A percentile compares a stretch with the other conserved stretches of the same genome.
phyloP scores from a whole-genome alignment of 92 coral and sea anemone species.

The Pocillopora grandis region DNA sequence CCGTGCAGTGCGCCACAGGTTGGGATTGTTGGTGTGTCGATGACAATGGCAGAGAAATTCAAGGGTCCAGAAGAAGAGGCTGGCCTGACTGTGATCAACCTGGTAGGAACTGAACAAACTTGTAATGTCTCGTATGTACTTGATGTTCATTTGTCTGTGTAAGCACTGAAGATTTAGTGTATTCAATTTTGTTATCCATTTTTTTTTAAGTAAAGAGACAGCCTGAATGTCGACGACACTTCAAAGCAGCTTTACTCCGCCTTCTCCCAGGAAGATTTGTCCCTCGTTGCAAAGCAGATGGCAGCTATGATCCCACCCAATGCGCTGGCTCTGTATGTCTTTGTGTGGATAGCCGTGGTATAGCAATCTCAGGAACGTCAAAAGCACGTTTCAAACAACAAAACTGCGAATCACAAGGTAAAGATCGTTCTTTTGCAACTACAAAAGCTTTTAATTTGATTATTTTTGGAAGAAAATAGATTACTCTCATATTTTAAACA shows the following conservation, averaged over 20 bases:
- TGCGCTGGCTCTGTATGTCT: constrained; percentile 84
- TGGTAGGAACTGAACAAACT: constrained; percentile 38
- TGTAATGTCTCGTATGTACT: not conserved
- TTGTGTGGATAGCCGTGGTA: constrained; percentile 87
- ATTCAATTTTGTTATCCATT: not conserved
- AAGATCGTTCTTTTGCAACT: not conserved
- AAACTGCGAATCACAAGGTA: constrained; percentile 71
- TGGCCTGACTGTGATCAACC: constrained; percentile 88
- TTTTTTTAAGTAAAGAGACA: constrained; percentile 12
- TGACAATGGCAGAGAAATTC: constrained; percentile 85
- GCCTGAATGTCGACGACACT: constrained; percentile 71
- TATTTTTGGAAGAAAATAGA: not conserved
- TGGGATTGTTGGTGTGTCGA: constrained; percentile 98
- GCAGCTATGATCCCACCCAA: constrained; percentile 73
- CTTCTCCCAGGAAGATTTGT: constrained; percentile 87
- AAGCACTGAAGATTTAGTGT: too few relatives aligned
- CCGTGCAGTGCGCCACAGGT: constrained; percentile 90
- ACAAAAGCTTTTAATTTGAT: too few relatives aligned
- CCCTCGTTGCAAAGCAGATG: constrained; percentile 81
- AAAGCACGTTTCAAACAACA: constrained; percentile 72
- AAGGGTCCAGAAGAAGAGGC: constrained; percentile 75
- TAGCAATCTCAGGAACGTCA: constrained; percentile 82
- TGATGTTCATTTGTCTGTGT: too few relatives aligned
- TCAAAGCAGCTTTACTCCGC: constrained; percentile 64
- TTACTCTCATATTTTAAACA: not conserved